These are phyloP conservation scores for Conopomorpha cramerella DNA, from an alignment of 1,140 invertebrate species.

Conservation along the genomic window DNA sequence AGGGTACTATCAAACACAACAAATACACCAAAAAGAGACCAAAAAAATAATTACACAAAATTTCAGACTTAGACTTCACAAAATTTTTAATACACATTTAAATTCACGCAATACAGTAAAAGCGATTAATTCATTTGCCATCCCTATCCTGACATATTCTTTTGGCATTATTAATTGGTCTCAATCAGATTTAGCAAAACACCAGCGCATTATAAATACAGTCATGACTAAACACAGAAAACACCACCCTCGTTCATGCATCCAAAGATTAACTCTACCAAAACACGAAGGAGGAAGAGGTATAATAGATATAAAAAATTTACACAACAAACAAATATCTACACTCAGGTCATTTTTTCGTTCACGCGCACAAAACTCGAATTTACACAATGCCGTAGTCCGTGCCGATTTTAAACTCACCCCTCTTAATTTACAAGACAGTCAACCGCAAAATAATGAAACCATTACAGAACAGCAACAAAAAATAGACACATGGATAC, in stretches of 20 bases:
- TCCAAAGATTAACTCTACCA: background rate
- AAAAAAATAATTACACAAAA: background rate
- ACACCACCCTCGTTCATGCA: background rate
- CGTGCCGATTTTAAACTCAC: background rate
- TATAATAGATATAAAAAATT: background rate
- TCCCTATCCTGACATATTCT: background rate
- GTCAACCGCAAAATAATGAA: background rate
- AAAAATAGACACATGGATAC: background rate
- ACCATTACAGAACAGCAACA: background rate
- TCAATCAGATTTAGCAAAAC: background rate
- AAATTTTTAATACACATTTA: background rate
- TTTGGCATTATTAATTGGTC: background rate
- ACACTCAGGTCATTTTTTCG: background rate
- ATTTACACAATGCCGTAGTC: background rate
- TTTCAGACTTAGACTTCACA: background rate
- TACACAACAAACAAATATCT: background rate
- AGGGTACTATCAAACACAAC: background rate
- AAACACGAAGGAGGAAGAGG: background rate
- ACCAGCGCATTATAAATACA: background rate
- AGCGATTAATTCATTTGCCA: background rate
- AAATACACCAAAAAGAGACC: background rate
- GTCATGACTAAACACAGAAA: background rate
- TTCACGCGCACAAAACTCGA: background rate
- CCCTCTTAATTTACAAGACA: background rate
- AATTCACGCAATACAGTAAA: background rate